Percentiles rank a stretch among this genome's conserved stretches.
Evolutionary conservation across 2,113 vertebrate genomes (phyloP).

Genomic region (Chamaea fasciata): DNA sequence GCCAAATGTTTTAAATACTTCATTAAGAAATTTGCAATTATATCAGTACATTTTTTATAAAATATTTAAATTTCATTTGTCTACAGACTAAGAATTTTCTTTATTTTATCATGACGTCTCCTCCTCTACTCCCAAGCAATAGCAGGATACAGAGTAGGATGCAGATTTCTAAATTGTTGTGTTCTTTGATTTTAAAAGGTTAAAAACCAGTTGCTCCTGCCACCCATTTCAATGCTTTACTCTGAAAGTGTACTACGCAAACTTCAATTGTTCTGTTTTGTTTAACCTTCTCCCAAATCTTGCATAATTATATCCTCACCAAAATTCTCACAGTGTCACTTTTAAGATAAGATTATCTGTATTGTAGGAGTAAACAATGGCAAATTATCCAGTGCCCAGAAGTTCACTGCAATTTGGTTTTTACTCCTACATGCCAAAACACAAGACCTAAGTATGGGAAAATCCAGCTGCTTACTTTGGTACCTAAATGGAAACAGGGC

Average conservation of each 20-base stretch:
- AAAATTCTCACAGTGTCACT: not conserved
- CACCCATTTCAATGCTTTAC: not conserved
- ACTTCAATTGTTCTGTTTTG: not conserved
- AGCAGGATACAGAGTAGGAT: not conserved
- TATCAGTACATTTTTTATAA: not conserved
- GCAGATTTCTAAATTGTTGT: not conserved
- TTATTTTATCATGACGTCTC: not conserved
- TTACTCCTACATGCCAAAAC: not conserved
- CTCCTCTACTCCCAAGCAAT: not conserved
- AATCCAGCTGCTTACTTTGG: not conserved
- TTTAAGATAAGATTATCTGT: not conserved
- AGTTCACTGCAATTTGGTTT: not conserved
- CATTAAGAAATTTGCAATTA: not conserved
- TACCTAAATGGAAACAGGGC: not conserved
- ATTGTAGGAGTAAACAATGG: not conserved
- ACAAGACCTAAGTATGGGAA: not conserved
- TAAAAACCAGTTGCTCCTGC: not conserved
- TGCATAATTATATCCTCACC: not conserved
- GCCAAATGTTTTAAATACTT: not conserved
- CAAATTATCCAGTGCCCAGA: not conserved
- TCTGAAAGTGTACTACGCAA: not conserved
- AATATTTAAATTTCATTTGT: not conserved
- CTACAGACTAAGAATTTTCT: not conserved
- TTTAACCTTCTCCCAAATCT: not conserved
- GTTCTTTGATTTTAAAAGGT: not conserved